Base-by-base conservation (phyloP, 2,888 invertebrate genomes). In the Dryocosmus kuriphilus region DNA sequence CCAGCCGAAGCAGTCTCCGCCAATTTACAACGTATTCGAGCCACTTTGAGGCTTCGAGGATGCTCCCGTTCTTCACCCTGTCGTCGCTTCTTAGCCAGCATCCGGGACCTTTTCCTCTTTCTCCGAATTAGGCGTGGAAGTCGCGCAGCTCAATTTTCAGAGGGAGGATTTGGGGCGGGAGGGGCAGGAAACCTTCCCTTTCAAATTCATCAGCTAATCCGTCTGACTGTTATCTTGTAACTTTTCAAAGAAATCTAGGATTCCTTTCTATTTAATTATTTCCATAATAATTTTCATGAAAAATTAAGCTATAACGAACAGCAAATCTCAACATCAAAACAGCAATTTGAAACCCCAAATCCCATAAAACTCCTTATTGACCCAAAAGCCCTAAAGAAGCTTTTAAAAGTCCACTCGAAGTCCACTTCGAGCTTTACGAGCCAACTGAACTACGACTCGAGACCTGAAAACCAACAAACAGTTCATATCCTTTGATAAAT, bases 11-110 rank as follows among this genome's bases (percentile, higher is more conserved):
- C n/a, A 71, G 71, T 71, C 51, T 71, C n/a, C n/a, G 71, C 71
- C 71, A 71, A 71, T 71, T 71, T 71, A 71, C 51, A 71, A 71
- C 30, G 71, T 51, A 71, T 71, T 71, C 71, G 71, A 71, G 51
- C 46, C 71, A 71, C 71, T 71, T 71, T 71, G 71, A 51, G 71
- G 71, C 71, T 46, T 51, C 30, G n/a, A 63, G 22, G 63, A 63
- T 51, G 27, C 71, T 71, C 51, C 51, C 51, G 51, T 51, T 51
- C 51, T 51, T 51, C 71, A 65, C 27, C 16, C 41, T 27, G 46
- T 46, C 67, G 2, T 27, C 9, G 67, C 46, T 71, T 51, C 71
- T 51, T 71, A 71, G 11, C 30, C 71, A 6, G 19, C 71, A 71
- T 71, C 71, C 71, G 71, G 71, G 71, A 71, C 71, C 71, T 71